Evolutionary conservation across 2,888 invertebrate species (phyloP), one percentile per base, ranked within the genome.

Genomic region (Eilema caniola): DNA sequence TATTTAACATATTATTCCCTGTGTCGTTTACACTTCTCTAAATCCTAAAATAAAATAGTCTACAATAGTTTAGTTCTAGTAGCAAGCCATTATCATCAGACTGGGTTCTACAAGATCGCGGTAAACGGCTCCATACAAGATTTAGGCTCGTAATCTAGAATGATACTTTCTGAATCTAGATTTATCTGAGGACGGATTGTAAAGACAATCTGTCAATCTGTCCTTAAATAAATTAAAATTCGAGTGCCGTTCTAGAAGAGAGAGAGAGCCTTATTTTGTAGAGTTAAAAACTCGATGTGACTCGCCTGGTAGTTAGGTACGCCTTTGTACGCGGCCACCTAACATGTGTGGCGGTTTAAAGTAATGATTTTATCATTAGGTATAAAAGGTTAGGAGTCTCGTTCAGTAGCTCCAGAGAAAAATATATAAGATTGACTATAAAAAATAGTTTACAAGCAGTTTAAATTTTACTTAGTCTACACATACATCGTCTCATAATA

Each of bases 1-100:
- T 37, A 16, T 37, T 53, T 53, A 53, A 56, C 8, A 53, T 31
- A 65, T 37, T 37, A 37, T 31, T 65, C 53, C 64, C 64, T 65
- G 64, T 28, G 53, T 65, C 53, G 3, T 65, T 53, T 56, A 25
- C 12, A 28, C 28, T 28, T 64, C 53, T 64, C n/a, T 53, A 31
- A 56, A 53, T 20, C n/a, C 20, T 53, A 53, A 53, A 53, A 53
- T 53, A 53, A 53, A 53, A 53, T 47, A n/a, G 8, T 53, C n/a
- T 53, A 53, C 53, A 10, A 53, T 53, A 53, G n/a, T 47, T 47
- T 47, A 47, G 41, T 47, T 47, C 47, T 47, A 47, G 47, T n/a
- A 53, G n/a, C 53, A 53, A 53, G 10, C 53, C 53, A 20, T 20
- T 47, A 20, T 47, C 47, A 41, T 47, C 20, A 20, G 47, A 20